Percentiles rank a stretch among this genome's conserved stretches.
phyloP scores from a whole-genome alignment of 37 sponge, comb jelly and placozoan genomes.

The Eunapius fragilis region DNA sequence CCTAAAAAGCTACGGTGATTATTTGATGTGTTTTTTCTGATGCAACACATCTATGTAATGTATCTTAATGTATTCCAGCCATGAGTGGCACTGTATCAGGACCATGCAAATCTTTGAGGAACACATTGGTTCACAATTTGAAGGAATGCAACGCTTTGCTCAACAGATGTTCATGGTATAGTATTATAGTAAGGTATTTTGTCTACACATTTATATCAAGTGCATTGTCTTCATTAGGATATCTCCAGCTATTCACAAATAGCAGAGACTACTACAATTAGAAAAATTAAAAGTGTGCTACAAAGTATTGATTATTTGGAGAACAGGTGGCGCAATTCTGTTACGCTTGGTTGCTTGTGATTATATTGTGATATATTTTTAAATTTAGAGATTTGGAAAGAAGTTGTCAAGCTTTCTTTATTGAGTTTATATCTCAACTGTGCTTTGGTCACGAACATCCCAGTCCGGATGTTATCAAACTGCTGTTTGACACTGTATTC shows the following conservation, averaged over 20 bases:
- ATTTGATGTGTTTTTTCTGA: too few relatives aligned
- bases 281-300: too few relatives aligned
- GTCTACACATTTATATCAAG: too few relatives aligned
- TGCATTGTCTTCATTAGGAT: too few relatives aligned
- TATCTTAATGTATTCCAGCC: conserved; percentile 19
- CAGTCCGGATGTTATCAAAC: conserved; percentile 46
- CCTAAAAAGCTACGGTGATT: neutral
- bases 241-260: too few relatives aligned
- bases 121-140: conserved; percentile 35
- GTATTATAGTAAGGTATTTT: too few relatives aligned
- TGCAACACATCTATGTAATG: too few relatives aligned
- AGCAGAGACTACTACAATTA: too few relatives aligned
- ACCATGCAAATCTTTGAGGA: conserved; percentile 64
- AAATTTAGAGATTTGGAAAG: neutral
- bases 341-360: neutral
- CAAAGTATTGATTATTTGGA: neutral
- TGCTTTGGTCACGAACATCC: conserved; percentile 73
- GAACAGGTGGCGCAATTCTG: neutral
- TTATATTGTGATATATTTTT: too few relatives aligned
- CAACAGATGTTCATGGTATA: neutral
- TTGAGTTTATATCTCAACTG: conserved; percentile 70
- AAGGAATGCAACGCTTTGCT: conserved; percentile 16
- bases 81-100: conserved; percentile 54
- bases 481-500: conserved; percentile 60
- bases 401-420: conserved; percentile 54